Evolutionary conservation across 2,113 vertebrate species (phyloP).

Genomic region (Scophthalmus maximus): DNA sequence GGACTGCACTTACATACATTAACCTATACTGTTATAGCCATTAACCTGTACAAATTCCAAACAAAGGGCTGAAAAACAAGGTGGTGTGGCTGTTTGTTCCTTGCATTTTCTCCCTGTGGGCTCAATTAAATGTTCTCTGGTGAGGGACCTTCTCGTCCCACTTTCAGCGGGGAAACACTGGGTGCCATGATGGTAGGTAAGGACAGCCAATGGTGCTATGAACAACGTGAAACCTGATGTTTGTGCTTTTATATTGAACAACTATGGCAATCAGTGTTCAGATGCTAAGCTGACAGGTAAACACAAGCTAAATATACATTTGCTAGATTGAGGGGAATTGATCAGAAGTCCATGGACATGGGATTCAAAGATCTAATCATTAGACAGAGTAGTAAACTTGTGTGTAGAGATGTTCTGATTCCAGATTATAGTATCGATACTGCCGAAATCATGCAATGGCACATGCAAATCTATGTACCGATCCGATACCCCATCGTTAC

Average conservation of each 20-base stretch:
- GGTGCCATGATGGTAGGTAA: background rate
- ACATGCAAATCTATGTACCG: too few relatives aligned
- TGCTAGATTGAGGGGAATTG: background rate
- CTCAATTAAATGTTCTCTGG: constrained; percentile 67
- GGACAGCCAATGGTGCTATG: background rate
- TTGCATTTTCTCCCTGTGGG: constrained; percentile 56
- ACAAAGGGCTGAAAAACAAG: constrained; percentile 49
- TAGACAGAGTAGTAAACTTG: background rate
- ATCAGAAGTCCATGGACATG: background rate
- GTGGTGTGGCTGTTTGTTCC: constrained; percentile 47
- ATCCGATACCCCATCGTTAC: too few relatives aligned
- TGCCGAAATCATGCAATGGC: too few relatives aligned
- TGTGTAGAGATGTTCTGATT: too few relatives aligned
- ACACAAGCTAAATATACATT: too few relatives aligned
- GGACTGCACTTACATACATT: background rate
- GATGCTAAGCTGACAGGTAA: too few relatives aligned
- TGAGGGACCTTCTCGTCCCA: constrained; percentile 36
- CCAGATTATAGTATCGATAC: too few relatives aligned
- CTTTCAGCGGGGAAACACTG: constrained; percentile 21
- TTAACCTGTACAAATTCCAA: background rate
- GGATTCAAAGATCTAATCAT: background rate
- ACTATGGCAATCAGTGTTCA: too few relatives aligned
- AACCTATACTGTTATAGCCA: constrained; percentile 4
- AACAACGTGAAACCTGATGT: background rate
- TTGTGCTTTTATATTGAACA: too few relatives aligned